Evolutionary conservation across 2,797 vertebrate species (phyloP).

Genomic region (Onychomys torridus): DNA sequence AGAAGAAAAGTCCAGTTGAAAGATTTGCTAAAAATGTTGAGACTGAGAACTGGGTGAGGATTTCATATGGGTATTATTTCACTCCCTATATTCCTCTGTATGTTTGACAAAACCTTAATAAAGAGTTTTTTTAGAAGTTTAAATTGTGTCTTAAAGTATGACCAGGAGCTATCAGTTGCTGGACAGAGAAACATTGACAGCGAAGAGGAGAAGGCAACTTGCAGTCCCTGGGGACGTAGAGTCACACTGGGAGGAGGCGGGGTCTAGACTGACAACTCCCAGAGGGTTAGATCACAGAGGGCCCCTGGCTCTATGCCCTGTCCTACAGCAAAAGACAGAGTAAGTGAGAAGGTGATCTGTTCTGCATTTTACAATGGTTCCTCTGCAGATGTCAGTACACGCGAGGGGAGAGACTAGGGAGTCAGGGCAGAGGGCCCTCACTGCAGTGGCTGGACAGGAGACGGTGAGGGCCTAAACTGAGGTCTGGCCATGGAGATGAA

Average conservation of each 20-base stretch:
- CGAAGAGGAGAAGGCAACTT: neutral
- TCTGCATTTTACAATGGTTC: neutral
- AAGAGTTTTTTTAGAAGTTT: neutral
- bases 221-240: neutral
- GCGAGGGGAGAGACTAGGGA: neutral
- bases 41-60: neutral
- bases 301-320: neutral
- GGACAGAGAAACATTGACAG: constrained; percentile 16
- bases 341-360: neutral
- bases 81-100: neutral
- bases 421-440: neutral
- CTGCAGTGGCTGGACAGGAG: neutral
- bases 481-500: neutral
- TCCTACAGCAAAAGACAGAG: neutral
- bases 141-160: neutral
- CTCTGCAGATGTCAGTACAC: neutral
- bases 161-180: neutral
- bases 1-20: neutral
- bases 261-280: neutral
- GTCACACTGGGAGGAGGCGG: neutral
- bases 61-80: neutral
- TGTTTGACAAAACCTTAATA: neutral
- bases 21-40: neutral
- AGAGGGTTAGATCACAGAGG: neutral
- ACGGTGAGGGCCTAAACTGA: neutral